These are phyloP conservation scores for Hassar affinis DNA, from an alignment of 2,113 vertebrate genomes.

Conservation along the genomic window DNA sequence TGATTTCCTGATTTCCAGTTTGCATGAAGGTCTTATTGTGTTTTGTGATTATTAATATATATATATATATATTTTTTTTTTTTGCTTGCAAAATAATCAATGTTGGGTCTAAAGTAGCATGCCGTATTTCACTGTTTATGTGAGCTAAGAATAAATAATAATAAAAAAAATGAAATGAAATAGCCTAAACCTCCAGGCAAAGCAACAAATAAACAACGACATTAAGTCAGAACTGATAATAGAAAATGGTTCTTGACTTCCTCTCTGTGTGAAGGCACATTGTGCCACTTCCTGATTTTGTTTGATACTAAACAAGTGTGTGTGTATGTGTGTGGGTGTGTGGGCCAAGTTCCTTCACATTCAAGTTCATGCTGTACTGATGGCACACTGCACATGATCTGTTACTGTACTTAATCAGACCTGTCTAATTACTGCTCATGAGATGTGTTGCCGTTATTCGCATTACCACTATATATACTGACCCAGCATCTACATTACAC, in stretches of 20 bases:
- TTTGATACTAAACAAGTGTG: conserved; percentile 47
- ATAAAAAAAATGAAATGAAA: background rate
- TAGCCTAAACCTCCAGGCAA: too few species aligned
- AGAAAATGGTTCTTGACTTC: conserved; percentile 50
- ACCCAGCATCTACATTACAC: background rate
- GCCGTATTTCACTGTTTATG: background rate
- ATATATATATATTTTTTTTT: background rate
- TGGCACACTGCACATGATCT: background rate
- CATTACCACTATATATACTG: background rate
- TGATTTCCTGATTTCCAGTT: too few species aligned
- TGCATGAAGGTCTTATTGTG: too few species aligned
- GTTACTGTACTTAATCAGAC: background rate
- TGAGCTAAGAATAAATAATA: background rate
- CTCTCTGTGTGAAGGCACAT: conserved; percentile 53
- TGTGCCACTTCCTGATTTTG: conserved; percentile 58
- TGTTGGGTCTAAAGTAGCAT: background rate
- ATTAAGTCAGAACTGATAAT: conserved; percentile 23
- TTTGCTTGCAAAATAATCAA: background rate
- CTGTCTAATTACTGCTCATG: background rate
- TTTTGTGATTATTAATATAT: too few species aligned
- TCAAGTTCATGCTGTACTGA: background rate
- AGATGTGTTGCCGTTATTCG: background rate
- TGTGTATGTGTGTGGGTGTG: background rate
- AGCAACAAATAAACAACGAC: background rate
- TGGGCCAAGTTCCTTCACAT: conserved; percentile 25